A percentile compares a stretch with the other conserved stretches of the same genome.
These are phyloP conservation scores for Sphenopsis melanotis DNA, from an alignment of 2,797 vertebrate species.

Conservation along the genomic window DNA sequence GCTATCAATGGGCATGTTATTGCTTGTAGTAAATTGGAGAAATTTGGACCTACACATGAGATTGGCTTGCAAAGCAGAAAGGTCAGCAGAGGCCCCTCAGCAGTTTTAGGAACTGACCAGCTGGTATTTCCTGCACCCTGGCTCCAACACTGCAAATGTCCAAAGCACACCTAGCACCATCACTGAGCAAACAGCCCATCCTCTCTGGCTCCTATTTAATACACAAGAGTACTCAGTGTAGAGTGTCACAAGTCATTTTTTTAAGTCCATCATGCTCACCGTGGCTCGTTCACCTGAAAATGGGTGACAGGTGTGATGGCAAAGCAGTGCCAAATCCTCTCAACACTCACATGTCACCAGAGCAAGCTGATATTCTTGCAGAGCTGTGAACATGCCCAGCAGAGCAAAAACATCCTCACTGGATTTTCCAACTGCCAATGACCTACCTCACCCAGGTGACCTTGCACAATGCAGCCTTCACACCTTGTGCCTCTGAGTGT, in stretches of 20 bases:
- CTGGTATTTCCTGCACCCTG: neutral
- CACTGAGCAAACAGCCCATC: neutral
- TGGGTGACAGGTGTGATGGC: fast-evolving
- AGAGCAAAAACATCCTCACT: neutral
- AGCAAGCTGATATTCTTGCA: neutral
- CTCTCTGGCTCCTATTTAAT: neutral
- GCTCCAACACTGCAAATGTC: neutral
- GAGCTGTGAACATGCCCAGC: neutral
- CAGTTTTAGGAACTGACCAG: neutral
- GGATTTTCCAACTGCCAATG: neutral
- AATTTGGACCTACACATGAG: neutral
- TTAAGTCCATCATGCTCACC: neutral
- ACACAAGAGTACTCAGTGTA: neutral
- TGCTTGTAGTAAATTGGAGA: slow-evolving; percentile 11
- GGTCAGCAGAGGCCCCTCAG: neutral
- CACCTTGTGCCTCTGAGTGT: neutral
- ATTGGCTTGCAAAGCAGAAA: neutral
- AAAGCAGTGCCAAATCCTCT: neutral
- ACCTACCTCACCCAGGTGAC: neutral
- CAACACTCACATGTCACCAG: neutral
- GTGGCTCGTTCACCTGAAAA: neutral
- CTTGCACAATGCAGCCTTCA: neutral
- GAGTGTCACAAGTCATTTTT: neutral
- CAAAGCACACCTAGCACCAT: fast-evolving
- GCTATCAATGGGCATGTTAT: neutral